These are phyloP conservation scores for Clostera curtula DNA, from an alignment of 2,888 invertebrate genomes.

Conservation along the genomic window DNA sequence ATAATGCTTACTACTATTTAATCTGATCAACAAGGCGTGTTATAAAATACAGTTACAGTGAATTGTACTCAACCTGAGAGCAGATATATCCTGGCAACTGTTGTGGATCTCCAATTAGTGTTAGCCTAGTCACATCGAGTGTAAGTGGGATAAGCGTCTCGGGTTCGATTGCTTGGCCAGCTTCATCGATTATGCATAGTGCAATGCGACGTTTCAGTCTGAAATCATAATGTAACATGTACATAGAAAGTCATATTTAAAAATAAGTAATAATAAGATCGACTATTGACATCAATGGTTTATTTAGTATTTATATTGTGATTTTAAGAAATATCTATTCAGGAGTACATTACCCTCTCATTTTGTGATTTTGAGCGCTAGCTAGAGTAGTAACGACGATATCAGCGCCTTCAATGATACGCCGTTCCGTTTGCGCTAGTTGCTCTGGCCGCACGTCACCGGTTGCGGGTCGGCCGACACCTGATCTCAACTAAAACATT, in stretches of 20 bases:
- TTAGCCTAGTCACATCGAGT: constrained; percentile 82
- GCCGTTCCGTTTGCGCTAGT: constrained; percentile 39
- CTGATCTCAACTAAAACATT: too few relatives aligned
- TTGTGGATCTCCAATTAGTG: constrained; percentile 91
- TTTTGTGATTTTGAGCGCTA: constrained; percentile 64
- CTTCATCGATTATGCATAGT: constrained; percentile 89
- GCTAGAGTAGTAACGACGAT: constrained; percentile 83
- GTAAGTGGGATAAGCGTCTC: constrained; percentile 87
- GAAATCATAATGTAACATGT: constrained; percentile 1
- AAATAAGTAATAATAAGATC: too few relatives aligned
- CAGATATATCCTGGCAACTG: constrained; percentile 88
- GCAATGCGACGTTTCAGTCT: constrained; percentile 63
- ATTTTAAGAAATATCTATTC: too few relatives aligned
- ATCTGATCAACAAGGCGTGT: not conserved
- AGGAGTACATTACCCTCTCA: constrained; percentile 39
- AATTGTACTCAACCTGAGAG: constrained; percentile 74
- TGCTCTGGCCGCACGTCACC: constrained; percentile 37
- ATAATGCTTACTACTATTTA: too few relatives aligned
- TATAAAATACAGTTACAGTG: constrained; percentile 1
- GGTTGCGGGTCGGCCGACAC: too few relatives aligned
- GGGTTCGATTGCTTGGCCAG: constrained; percentile 89
- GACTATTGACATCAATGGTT: too few relatives aligned
- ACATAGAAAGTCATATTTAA: not conserved
- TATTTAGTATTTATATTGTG: too few relatives aligned
- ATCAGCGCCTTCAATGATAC: constrained; percentile 75